Base-by-base conservation (phyloP, 2,797 vertebrate species). In the Acrossocheilus fasciatus region DNA sequence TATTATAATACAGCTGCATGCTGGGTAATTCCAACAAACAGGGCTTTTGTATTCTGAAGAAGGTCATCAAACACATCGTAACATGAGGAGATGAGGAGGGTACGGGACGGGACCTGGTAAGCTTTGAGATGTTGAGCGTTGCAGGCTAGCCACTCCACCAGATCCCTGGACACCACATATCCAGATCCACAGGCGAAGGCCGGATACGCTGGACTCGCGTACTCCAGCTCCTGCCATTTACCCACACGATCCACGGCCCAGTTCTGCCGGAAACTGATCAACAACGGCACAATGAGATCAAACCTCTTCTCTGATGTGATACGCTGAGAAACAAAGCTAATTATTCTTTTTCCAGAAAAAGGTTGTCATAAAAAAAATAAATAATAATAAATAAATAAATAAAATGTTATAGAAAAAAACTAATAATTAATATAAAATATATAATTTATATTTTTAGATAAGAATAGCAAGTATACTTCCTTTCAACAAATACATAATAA, bases 171-270 rank as follows among this genome's bases (percentile, higher is more conserved):
- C 90, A 97, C 96, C 86, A 98, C 96, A 0, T 99, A 99, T 41
- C 98, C 98, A 0, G 98, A 99, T 34, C 98, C 98, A 47, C 98
- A 99, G 1, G 98, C 97, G 41, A 99, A 99, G 4, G 98, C 98
- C 0, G 98, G 98, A 92, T 99, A 99, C 0, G 97, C 98, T 0
- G 98, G 98, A 89, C 98, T 98, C 1, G 97, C 94, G 50, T 99
- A 99, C 89, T 99, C 97, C 91, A 99, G 92, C 92, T 99, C 98
- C 94, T 99, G 98, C 98, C 98, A 99, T 91, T 99, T 99, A 79
- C 98, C 98, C 0, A 97, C 97, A 23, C 97, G 96, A 92, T 99
- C 98, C 89, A 99, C 98, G 0, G 98, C 97, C 98, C 98, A 99
- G 39, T 97, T 99, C 93, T 99, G 94, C 87, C 98, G 97, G 96